Base-by-base conservation (phyloP, 2,888 invertebrate species). In the Scaptomyza caliginosa region DNA sequence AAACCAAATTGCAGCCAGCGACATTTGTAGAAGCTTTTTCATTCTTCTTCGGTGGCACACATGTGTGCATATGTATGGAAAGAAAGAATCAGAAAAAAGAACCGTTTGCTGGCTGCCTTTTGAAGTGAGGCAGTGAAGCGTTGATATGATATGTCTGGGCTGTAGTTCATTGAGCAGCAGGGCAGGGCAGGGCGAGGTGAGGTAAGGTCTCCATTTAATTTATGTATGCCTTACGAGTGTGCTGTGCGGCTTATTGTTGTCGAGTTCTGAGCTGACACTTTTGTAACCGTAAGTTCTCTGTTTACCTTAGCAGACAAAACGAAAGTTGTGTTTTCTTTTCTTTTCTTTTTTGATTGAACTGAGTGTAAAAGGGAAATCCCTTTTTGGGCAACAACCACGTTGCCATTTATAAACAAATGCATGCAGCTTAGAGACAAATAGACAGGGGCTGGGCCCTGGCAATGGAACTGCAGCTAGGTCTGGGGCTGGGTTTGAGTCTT, bases 341-440 rank as follows among this genome's bases (percentile, higher is more conserved):
- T 67, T 48, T 50, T 55, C 46, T 63, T 71, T 5, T 16, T 34
- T 68, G 59, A 59, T 77, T 74, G 64, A 57, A 30, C 59, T 65
- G 36, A 34, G 50, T 30, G 34, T 56, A 83, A 85, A 85, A 84
- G 88, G 88, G 88, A 88, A 88, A 86, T 73, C 81, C 85, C 84
- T 78, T 88, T 82, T 86, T 86, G 80, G 72, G 62, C 62, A 60
- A 34, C 34, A 34, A 49, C 63, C 50, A 50, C 62, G 60, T 43
- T 48, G 64, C 75, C 71, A 70, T 78, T 78, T 78, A 71, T 64
- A 81, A 81, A 67, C 68, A 77, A 74, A 71, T 68, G 86, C 48
- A 58, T 16, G 54, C 78, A 66, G 59, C 86, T 62, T 42, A 54
- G 23, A 70, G 55, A 68, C 63, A 74, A 77, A 76, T 72, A 79